These are phyloP conservation scores for Ephydatia muelleri DNA, from an alignment of 37 sponge, comb jelly and placozoan genomes.

Conservation along the genomic window DNA sequence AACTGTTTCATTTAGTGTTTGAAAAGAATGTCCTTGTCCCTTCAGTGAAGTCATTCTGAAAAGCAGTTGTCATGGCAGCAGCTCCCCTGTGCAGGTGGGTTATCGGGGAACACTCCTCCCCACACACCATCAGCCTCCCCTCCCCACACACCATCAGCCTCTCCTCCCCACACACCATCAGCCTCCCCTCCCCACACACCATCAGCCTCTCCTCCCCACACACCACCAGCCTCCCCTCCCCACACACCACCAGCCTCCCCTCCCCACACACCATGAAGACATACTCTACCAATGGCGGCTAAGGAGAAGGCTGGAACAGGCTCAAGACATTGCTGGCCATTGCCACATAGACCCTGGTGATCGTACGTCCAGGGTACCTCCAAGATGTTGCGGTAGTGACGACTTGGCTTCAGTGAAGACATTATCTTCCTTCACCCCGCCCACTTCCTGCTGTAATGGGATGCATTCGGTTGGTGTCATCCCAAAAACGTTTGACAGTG, in stretches of 20 bases:
- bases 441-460: not conserved
- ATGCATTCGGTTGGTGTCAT: not conserved
- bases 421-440: not conserved
- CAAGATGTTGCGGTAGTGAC: not conserved
- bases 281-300: constrained; percentile 74
- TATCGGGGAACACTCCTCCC: constrained; percentile 16
- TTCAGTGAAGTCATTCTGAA: not conserved
- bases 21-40: no score
- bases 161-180: not conserved
- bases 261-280: constrained; percentile 27
- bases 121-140: not conserved
- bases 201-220: not conserved
- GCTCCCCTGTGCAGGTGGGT: not conserved
- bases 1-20: no score
- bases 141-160: not conserved
- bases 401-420: not conserved
- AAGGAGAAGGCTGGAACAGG: constrained; percentile 55
- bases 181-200: not conserved
- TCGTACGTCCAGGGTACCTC: not conserved
- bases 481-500: not conserved
- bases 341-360: not conserved
- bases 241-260: not conserved
- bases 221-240: not conserved
- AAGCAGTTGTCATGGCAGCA: not conserved
- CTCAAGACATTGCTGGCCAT: constrained; percentile 16